A percentile compares a stretch with the other conserved stretches of the same genome.
Conservation (phyloP, 2,888 invertebrate species). For the Drosophila sordidula region DNA sequence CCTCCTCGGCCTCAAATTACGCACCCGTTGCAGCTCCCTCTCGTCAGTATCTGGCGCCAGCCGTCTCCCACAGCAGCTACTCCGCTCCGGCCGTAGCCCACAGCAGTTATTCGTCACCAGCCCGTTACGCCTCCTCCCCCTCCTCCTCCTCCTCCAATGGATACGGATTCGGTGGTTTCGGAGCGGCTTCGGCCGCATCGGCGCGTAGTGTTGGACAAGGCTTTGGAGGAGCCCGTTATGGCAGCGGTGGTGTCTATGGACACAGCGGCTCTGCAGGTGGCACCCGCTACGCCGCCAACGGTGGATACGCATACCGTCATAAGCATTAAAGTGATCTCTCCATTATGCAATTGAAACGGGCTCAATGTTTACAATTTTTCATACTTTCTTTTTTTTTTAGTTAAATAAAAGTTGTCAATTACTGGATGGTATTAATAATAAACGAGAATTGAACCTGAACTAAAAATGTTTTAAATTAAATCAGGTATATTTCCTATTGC, state of each 20-base stretch:
- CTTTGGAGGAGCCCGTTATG: constrained; percentile 23
- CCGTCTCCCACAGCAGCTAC: constrained; percentile 4
- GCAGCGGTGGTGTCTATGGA: constrained; percentile 7
- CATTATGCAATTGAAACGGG: constrained; percentile 10
- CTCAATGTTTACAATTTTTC: constrained; percentile 6
- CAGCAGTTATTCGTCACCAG: constrained; percentile 22
- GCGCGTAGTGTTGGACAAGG: constrained; percentile 27
- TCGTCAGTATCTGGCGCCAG: constrained; percentile 23
- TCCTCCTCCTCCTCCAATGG: constrained; percentile 13
- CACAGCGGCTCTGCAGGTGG: constrained; percentile 31
- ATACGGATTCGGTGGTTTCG: constrained; percentile 24
- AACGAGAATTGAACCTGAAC: too few species aligned
- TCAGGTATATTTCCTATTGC: too few species aligned
- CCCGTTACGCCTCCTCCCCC: constrained; percentile 28
- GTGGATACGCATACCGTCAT: constrained; percentile 70
- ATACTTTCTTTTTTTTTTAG: constrained; percentile 29
- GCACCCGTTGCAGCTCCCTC: constrained; percentile 18
- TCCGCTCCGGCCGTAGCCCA: constrained; percentile 17
- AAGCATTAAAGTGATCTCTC: constrained; percentile 52
- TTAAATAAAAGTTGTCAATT: constrained; percentile 11
- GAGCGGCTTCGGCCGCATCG: constrained; percentile 10
- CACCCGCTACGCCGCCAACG: constrained; percentile 70
- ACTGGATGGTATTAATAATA: constrained; percentile 10
- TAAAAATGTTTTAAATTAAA: too few species aligned
- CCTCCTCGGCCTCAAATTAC: not conserved